Base-by-base conservation (phyloP, 1,140 invertebrate species). In the Belonocnema kinseyi region DNA sequence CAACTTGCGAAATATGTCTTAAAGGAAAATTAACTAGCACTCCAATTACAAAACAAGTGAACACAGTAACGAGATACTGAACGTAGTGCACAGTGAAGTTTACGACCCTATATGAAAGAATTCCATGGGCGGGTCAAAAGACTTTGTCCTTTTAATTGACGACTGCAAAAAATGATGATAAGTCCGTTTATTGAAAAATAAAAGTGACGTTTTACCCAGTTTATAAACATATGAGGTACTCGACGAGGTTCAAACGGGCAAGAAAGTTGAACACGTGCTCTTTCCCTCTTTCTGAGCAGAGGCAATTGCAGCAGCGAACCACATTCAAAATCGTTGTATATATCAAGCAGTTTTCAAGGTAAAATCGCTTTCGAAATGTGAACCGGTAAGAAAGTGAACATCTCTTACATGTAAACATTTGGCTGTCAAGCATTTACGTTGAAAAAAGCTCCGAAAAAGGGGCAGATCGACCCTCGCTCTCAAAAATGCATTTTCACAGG, bases 181-280 rank as follows among this genome's bases (percentile, higher is more conserved):
- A 12, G 19, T 58, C 8, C 13, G 33, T 77, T 77, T 17, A 56
- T 0, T 40, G 21, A 46, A 74, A 26, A 50, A 70, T 13, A 75
- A 75, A 33, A 16, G 19, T 46, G 71, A 78, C 2, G 72, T 71
- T 0, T 53, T 77, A 14, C 46, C 53, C 3, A 40, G 19, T 8
- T 74, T 16, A 6, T 33, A 53, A 17, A 52, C 61, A 6, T 77
- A 77, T 17, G 66, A 73, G 19, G 66, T 74, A 12, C 19, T 81
- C 33, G 82, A 82, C 77, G 77, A 86, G 81, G 77, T 3, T 83
- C 77, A 78, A 74, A 82, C 46, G 72, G 82, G 13, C 75, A 87
- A 14, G n/a, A n/a, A n/a, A n/a, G n/a, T n/a, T n/a, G n/a, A n/a
- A n/a, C n/a, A n/a, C n/a, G n/a, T n/a, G n/a, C n/a, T 26, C 21